Base-by-base conservation (phyloP, 2,888 invertebrate genomes). In the Mamestra brassicae region DNA sequence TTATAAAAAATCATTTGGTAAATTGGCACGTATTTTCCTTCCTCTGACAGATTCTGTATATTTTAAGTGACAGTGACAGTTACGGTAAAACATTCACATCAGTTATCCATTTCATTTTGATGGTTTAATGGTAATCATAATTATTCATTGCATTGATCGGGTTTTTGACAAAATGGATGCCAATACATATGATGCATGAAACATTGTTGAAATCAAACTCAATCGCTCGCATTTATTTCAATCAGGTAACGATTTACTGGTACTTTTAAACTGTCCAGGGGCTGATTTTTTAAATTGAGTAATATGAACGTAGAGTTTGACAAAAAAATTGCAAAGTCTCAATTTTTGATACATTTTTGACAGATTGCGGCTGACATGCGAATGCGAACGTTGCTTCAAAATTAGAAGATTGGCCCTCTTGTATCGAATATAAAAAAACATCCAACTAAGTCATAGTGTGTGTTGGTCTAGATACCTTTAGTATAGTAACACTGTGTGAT, bases 51-150 rank as follows among this genome's bases (percentile, higher is more conserved):
- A 42, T 50, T 36, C 8, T 8, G 15, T 7, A 15, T 65, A 78
- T 65, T 36, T 8, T 38, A 17, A 78, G 11, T 8, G 65, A 65
- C 71, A 61, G 7, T 26, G 34, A 76, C 26, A 26, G 26, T 26
- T 26, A 57, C 54, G 52, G 15, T 36, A 65, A 36, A 36, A 26
- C 26, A 26, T 26, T 26, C 45, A 65, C 11, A 52, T 71, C 17
- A 50, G 3, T 38, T 15, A 63, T 70, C 11, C 17, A 26, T 52
- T 70, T 42, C 6, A 13, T 8, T 76, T 11, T 57, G 69, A 69
- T 26, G 36, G 36, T n/a, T 50, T 36, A 13, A 45, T 34, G 6
- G 42, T 11, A 60, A 76, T 50, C 3, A 15, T 55, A 26, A 26
- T 26, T 26, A 54, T 38, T 45, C 42, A 45, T 36, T 62, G n/a